Evolutionary conservation across 2,113 vertebrate species (phyloP), one percentile per base, ranked within the genome.

Genomic region (Gadus chalcogrammus): DNA sequence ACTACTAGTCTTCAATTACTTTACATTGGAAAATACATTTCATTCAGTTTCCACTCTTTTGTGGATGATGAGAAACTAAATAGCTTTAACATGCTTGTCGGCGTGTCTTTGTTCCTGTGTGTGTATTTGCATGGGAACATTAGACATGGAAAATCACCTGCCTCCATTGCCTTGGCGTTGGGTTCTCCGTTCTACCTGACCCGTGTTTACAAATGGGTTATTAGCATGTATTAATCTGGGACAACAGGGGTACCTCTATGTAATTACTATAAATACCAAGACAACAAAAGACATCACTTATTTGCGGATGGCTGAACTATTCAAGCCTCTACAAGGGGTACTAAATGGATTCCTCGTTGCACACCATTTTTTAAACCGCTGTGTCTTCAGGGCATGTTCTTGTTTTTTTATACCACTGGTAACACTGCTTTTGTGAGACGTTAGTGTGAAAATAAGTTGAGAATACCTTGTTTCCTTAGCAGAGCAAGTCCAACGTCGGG

Each of bases 401-500:
- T 83, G 87, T 84, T 87, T 83, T 87, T 65, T 69, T 70, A 65
- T 64, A 64, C 72, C 42, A 73, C 71, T 80, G 78, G 82, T 85
- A 88, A 86, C 72, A 60, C 79, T 67, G 65, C 88, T 84, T 86
- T 83, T 79, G 85, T 83, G 87, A 83, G 68, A 80, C 22, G 68
- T 79, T 79, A 76, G 76, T 73, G 76, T 61, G 74, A 85, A 87
- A 85, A 89, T 85, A 85, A 88, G 73, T 86, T 85, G 85, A 88
- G 42, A 87, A 85, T 82, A 24, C 80, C 83, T 82, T 78, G 79
- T 85, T 86, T 87, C 79, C 76, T 87, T 83, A 84, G 82, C 81
- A 87, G 84, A 85, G 83, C 81, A 82, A 79, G 75, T 85, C 76
- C 72, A 80, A 86, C 83, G 85, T 85, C 87, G 88, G 86, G 85